A percentile compares a stretch with the other conserved stretches of the same genome.
Evolutionary conservation across 1,140 invertebrate genomes (phyloP).

Genomic region (Pseudobourletiella spinata): DNA sequence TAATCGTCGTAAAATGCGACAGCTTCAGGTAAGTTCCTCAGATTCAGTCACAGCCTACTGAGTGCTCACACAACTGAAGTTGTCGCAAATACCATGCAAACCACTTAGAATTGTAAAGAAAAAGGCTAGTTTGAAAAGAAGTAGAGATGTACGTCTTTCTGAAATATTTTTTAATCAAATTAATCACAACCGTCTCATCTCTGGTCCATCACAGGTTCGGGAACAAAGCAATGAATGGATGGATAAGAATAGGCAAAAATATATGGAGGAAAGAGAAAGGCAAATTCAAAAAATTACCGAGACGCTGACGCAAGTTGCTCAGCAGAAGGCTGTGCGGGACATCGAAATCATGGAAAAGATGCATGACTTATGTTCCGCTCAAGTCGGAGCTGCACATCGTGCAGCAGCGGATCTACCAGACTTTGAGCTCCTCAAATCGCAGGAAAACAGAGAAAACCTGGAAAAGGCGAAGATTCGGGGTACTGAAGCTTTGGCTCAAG

Average conservation of each 20-base stretch:
- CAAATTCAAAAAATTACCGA: slow-evolving; percentile 17
- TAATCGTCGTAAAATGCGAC: not conserved
- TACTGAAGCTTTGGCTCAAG: not conserved
- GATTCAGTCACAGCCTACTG: slow-evolving; percentile 18
- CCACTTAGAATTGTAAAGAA: too few species aligned
- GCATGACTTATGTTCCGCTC: slow-evolving; percentile 22
- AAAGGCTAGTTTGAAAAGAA: too few species aligned
- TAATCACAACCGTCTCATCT: too few species aligned
- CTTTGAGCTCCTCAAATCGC: not conserved
- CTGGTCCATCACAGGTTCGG: slow-evolving; percentile 21
- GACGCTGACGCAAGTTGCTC: slow-evolving; percentile 6
- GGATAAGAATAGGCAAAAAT: slow-evolving; percentile 8
- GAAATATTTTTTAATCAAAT: too few species aligned
- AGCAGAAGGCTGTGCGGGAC: slow-evolving; percentile 1
- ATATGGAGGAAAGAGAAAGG: slow-evolving; percentile 13
- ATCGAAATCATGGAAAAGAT: slow-evolving; percentile 20
- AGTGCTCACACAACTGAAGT: too few species aligned
- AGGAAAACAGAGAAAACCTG: not conserved
- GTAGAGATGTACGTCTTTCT: too few species aligned
- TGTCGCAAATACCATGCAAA: too few species aligned
- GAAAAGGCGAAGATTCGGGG: slow-evolving; percentile 7
- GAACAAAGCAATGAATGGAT: slow-evolving; percentile 21
- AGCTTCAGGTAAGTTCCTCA: slow-evolving; percentile 2
- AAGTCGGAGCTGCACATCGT: slow-evolving; percentile 28
- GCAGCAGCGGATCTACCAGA: slow-evolving; percentile 10